phyloP scores from a whole-genome alignment of 2,797 vertebrate species.

The Tiaroga cobitis region DNA sequence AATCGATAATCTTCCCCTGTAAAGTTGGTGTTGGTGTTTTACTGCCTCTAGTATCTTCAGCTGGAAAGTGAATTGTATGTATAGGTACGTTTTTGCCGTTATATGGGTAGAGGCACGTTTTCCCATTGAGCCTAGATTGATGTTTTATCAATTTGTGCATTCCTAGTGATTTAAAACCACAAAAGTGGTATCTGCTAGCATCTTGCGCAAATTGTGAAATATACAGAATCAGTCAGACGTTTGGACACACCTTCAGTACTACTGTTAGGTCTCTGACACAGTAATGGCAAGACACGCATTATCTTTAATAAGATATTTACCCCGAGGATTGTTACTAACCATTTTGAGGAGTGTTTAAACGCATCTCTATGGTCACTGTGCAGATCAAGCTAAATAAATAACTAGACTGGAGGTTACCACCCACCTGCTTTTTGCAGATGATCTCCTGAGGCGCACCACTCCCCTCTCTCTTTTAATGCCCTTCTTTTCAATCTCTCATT shows the following conservation, averaged over 20 bases:
- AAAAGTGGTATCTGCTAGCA: neutral
- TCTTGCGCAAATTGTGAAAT: neutral
- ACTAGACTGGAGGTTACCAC: constrained; percentile 23
- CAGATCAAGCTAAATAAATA: constrained; percentile 29
- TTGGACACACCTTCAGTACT: neutral
- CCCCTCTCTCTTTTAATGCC: constrained; percentile 20
- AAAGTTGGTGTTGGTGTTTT: neutral
- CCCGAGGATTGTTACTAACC: constrained; percentile 9
- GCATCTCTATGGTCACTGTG: constrained; percentile 38
- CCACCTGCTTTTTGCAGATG: constrained; percentile 16
- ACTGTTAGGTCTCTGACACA: neutral
- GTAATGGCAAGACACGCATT: neutral
- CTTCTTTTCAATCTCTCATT: constrained; percentile 27
- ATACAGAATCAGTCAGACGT: neutral
- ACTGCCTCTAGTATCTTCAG: neutral
- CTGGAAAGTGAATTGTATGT: neutral
- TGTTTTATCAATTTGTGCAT: neutral
- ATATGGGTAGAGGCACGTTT: neutral
- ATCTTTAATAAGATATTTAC: constrained; percentile 10
- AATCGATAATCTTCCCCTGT: neutral
- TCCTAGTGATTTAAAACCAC: neutral
- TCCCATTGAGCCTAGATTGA: neutral
- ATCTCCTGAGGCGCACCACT: constrained; percentile 20
- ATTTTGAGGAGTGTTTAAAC: constrained; percentile 2
- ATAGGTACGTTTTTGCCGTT: no score